Evolutionary conservation across 2,797 vertebrate genomes (phyloP).

Genomic region (Epinephelus malabaricus): DNA sequence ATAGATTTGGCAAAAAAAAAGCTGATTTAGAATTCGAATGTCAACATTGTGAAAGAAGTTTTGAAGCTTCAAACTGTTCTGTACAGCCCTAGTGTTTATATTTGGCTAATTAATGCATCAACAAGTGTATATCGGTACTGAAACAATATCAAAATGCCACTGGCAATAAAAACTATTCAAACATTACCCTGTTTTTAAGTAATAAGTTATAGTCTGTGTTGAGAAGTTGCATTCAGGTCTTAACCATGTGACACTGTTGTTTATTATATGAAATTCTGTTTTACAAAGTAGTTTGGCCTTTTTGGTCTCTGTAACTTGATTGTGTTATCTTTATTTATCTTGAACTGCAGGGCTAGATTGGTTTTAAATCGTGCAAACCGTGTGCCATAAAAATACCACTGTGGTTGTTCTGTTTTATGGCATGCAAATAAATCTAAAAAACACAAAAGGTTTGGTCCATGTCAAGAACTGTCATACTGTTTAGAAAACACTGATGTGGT

Average conservation of each 20-base stretch:
- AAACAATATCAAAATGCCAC: neutral
- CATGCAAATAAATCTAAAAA: neutral
- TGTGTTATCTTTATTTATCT: constrained; percentile 10
- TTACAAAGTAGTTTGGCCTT: constrained; percentile 3
- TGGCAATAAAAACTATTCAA: neutral
- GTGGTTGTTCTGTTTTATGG: constrained; percentile 7
- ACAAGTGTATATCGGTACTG: neutral
- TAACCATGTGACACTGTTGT: neutral
- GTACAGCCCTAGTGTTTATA: neutral
- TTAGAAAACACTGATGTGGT: constrained; percentile 4
- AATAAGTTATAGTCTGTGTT: constrained; percentile 1
- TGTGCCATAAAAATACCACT: neutral
- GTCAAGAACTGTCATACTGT: neutral
- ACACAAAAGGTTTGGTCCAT: neutral
- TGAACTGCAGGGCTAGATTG: neutral
- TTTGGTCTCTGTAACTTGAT: neutral
- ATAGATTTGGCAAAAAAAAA: too few species aligned
- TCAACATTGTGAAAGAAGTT: too few species aligned
- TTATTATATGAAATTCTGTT: neutral
- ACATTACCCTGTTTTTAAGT: neutral
- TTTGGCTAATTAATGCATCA: neutral
- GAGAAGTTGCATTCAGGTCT: neutral
- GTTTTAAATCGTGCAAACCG: neutral
- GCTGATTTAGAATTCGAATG: too few species aligned
- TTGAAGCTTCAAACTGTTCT: too few species aligned